Evolutionary conservation across 1,140 invertebrate genomes (phyloP), one percentile per base, ranked within the genome.

Genomic region (Argopecten irradians): DNA sequence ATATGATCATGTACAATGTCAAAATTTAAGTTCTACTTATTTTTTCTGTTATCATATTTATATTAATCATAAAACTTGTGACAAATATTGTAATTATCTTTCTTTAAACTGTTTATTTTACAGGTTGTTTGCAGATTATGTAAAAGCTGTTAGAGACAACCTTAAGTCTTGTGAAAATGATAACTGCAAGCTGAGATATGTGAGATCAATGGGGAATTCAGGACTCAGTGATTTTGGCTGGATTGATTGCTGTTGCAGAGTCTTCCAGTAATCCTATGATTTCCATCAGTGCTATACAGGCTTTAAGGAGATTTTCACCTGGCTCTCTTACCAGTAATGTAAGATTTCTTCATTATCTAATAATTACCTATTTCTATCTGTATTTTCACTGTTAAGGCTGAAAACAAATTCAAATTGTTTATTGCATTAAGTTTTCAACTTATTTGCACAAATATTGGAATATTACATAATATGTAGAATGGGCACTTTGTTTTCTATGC

Each of bases 131-230:
- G 86, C 89, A 85, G 93, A 93, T 7, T 93, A 93, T 43, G 85
- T 89, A 82, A 88, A 87, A 32, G 28, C 89, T 28, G 33, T 94
- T 14, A 86, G 89, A 33, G 85, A 88, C 2, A 83, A 90, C 19
- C 85, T 93, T 9, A 87, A 89, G 19, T 82, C 87, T n/a, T 95
- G 94, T 91, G 71, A 89, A 33, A 92, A 94, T n/a, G 92, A 93
- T 36, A 83, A 71, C 0, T 95, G 94, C 93, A 89, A 84, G 28
- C 55, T 92, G 34, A 91, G 92, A 89, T 92, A 93, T 43, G 83
- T 95, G 19, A 88, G 93, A 33, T 93, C 94, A n/a, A 90, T 94
- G 88, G 93, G 92, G 39, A 95, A 95, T 91, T 93, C 94, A 34
- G 94, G 94, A 7, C 89, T 94, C 11, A 83, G 91, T 22, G 84